Evolutionary conservation across 2,113 vertebrate genomes (phyloP).

Genomic region (Malaclemys terrapin): DNA sequence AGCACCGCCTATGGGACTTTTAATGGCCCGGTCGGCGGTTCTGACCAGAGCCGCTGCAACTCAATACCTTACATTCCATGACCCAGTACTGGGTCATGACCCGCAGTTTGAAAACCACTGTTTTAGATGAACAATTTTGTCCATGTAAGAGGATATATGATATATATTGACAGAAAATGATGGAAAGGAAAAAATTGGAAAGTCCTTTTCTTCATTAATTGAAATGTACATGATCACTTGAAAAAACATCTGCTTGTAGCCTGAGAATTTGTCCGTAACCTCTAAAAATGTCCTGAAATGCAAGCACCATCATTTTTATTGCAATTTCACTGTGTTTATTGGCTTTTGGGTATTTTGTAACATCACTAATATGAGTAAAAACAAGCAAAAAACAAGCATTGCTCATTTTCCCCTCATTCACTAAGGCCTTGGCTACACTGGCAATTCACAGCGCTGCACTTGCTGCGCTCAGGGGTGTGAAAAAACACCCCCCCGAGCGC

Average conservation of each 20-base stretch:
- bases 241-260: background rate
- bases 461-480: no score
- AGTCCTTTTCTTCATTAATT: background rate
- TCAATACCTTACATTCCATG: no score
- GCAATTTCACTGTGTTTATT: background rate
- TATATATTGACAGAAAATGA: background rate
- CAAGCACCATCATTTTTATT: background rate
- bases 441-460: no score
- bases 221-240: background rate
- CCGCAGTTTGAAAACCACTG: no score
- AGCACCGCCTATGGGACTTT: no score
- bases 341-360: background rate
- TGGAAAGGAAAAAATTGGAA: background rate
- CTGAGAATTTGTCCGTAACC: background rate
- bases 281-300: background rate
- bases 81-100: no score
- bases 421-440: background rate
- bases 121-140: background rate
- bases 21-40: no score
- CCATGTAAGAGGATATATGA: background rate
- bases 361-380: background rate
- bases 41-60: no score
- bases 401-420: fast-evolving
- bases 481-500: no score
- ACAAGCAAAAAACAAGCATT: background rate